Evolutionary conservation across 2,888 invertebrate genomes (phyloP).

Genomic region (Apodemia mormo): DNA sequence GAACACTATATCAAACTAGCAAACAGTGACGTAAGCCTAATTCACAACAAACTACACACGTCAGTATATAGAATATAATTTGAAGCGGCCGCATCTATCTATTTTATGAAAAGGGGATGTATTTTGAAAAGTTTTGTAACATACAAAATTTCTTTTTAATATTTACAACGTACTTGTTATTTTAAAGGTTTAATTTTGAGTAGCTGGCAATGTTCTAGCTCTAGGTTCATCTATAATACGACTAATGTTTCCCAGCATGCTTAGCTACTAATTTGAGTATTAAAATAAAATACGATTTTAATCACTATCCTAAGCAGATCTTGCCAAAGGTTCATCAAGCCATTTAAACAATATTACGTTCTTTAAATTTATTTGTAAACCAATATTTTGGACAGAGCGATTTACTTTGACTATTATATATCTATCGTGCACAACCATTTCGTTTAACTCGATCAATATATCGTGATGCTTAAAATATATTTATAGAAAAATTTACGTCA

Average conservation of each 20-base stretch:
- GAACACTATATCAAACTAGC: conserved; percentile 71
- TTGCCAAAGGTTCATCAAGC: conserved; percentile 20
- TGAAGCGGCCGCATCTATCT: conserved; percentile 70
- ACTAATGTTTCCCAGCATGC: conserved; percentile 67
- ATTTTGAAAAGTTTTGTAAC: conserved; percentile 73
- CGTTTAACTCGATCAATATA: conserved; percentile 41
- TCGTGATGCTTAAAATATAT: conserved; percentile 2
- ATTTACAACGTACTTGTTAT: conserved; percentile 76
- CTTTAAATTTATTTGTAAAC: conserved; percentile 27
- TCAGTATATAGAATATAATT: conserved; percentile 68
- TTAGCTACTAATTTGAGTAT: conserved; percentile 44
- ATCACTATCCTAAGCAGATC: conserved; percentile 17
- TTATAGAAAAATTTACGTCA: conserved; percentile 1
- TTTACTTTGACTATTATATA: conserved; percentile 61
- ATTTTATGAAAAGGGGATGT: conserved; percentile 76
- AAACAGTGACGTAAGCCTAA: conserved; percentile 77
- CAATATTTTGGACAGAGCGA: conserved; percentile 65
- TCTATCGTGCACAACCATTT: conserved; percentile 80
- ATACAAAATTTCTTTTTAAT: conserved; percentile 79
- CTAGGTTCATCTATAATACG: conserved; percentile 66
- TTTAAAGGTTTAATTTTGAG: conserved; percentile 38
- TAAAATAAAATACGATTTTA: conserved; percentile 30
- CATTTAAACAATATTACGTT: conserved; percentile 21
- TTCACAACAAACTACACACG: conserved; percentile 78
- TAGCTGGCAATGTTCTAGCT: conserved; percentile 54